Base-by-base conservation (phyloP, 1,140 invertebrate genomes). In the Centruroides vittatus region DNA sequence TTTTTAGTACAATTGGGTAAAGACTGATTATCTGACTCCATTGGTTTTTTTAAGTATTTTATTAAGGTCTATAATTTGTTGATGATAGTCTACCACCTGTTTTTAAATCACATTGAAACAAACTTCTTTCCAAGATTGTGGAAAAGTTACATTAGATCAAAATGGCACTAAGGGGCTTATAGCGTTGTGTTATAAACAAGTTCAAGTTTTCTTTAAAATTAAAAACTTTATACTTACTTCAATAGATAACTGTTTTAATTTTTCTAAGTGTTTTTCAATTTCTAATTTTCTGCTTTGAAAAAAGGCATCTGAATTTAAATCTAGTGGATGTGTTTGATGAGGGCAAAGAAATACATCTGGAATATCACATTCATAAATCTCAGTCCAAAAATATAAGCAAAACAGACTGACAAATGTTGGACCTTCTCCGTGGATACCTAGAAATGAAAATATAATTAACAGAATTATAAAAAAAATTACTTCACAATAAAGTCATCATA, bases 311-410 rank as follows among this genome's bases (percentile, higher is more conserved):
- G 78, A 79, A 67, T 79, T 79, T 47, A 89, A 68, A 75, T 90
- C 87, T 3, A 86, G 70, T 0, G 88, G 87, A 6, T 75, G 76
- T 11, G 75, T 68, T 73, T 89, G 86, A 70, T 81, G 86, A 0
- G 69, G 69, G 9, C 77, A 79, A 6, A 84, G 72, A 70, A 86
- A 89, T 5, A 80, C 75, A 68, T 88, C 85, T 9, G 82, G 75
- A 50, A 83, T 70, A 3, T 74, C 71, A 35, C 74, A 67, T 58
- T 74, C 70, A 69, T 86, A 89, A 47, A 90, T 78, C 10, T 86
- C 80, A 57, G 89, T 82, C 86, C 86, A 89, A 71, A 88, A 86
- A 3, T 86, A 72, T 2, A 86, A 67, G n/a, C 73, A 74, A 71
- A 86, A 86, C 57, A 89, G 69, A 3, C 78, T 79, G 47, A 75